These are phyloP conservation scores for Agonopterix arenella DNA, from an alignment of 2,888 invertebrate species.

Conservation along the genomic window DNA sequence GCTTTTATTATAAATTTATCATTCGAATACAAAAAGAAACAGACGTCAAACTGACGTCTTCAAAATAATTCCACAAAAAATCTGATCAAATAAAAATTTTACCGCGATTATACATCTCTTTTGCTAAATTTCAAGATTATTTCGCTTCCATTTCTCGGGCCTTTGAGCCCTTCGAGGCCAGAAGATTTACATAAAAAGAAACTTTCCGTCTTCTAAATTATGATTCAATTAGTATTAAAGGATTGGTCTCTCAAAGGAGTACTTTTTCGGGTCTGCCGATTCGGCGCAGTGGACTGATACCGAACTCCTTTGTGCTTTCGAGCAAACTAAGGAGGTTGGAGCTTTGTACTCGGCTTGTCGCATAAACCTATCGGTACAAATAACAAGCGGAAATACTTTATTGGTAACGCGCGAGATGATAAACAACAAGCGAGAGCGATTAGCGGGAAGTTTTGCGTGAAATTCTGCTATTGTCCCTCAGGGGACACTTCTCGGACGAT, in stretches of 20 bases:
- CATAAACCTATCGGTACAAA: conserved; percentile 50
- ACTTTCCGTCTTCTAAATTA: conserved; percentile 70
- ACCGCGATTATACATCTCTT: conserved; percentile 44
- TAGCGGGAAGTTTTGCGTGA: conserved; percentile 9
- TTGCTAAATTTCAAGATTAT: conserved; percentile 58
- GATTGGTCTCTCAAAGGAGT: conserved; percentile 69
- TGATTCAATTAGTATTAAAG: conserved; percentile 77
- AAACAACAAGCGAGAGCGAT: conserved; percentile 13
- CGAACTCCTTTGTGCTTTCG: conserved; percentile 63
- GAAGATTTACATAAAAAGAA: conserved; percentile 75
- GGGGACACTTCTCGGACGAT: conserved; percentile 20
- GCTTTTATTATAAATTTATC: too few relatives aligned
- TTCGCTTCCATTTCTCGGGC: conserved; percentile 52
- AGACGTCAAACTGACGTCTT: neutral
- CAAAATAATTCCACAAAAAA: neutral
- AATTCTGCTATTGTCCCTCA: conserved; percentile 9
- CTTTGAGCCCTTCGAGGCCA: conserved; percentile 52
- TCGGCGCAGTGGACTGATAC: conserved; percentile 41
- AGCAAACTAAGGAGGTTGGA: conserved; percentile 65
- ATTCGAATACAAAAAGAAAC: too few relatives aligned
- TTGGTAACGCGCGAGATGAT: conserved; percentile 14
- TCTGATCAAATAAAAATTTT: conserved; percentile 42
- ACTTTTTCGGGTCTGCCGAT: conserved; percentile 67
- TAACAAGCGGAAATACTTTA: conserved; percentile 42
- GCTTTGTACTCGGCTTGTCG: conserved; percentile 55